Evolutionary conservation across 2,797 vertebrate genomes (phyloP).

Genomic region (Apogon hyalosoma): DNA sequence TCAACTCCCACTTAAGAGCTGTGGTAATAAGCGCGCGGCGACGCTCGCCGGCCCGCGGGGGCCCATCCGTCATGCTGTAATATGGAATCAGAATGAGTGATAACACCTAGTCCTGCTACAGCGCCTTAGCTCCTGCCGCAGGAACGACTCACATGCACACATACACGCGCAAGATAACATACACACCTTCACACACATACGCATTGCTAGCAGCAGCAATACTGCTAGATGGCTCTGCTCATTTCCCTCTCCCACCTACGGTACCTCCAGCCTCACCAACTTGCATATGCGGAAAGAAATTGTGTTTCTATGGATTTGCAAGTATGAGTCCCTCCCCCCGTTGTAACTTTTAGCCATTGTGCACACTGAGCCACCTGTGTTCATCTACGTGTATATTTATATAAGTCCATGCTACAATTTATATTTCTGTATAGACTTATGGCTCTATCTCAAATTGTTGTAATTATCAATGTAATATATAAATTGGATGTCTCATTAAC

Average conservation of each 20-base stretch:
- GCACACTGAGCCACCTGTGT: slow-evolving; percentile 2
- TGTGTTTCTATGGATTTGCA: slow-evolving; percentile 70
- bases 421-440: too few relatives aligned
- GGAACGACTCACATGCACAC: slow-evolving; percentile 57
- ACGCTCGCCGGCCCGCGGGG: slow-evolving; percentile 89
- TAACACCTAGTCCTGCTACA: slow-evolving; percentile 88
- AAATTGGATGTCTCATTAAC: too few relatives aligned
- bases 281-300: slow-evolving; percentile 71
- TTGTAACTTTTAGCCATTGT: slow-evolving; percentile 25
- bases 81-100: slow-evolving; percentile 95
- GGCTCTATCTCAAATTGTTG: too few relatives aligned
- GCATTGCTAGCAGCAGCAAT: slow-evolving; percentile 73
- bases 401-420: too few relatives aligned
- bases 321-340: slow-evolving; percentile 33
- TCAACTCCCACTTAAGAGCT: slow-evolving; percentile 95
- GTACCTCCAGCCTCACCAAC: slow-evolving; percentile 60
- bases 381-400: not conserved
- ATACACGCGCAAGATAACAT: slow-evolving; percentile 31
- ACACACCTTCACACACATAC: slow-evolving; percentile 62
- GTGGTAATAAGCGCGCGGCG: slow-evolving; percentile 90
- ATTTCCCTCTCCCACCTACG: slow-evolving; percentile 68
- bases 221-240: slow-evolving; percentile 69
- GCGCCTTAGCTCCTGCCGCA: slow-evolving; percentile 79
- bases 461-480: too few relatives aligned
- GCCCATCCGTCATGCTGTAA: slow-evolving; percentile 94